Base-by-base conservation (phyloP, 2,888 invertebrate genomes). In the Lasius platythorax region DNA sequence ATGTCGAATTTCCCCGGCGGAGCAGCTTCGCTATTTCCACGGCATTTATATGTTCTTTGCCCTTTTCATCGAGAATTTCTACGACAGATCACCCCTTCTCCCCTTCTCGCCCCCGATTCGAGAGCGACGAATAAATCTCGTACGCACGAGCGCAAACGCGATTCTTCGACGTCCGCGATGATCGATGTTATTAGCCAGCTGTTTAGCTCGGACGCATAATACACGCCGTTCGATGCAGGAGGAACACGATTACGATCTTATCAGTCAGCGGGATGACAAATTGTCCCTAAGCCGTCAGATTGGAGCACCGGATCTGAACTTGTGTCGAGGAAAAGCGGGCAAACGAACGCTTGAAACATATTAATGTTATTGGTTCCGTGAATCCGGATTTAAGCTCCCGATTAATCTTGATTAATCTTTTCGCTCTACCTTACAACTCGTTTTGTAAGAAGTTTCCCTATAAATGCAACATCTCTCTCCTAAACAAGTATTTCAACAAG, bases 1-100 rank as follows among this genome's bases (percentile, higher is more conserved):
- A 93, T 91, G 83, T 93, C 93, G 87, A 92, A 89, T 88, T 50
- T 93, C 92, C 79, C 91, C 89, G 11, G 91, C 91, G 46, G 92
- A 87, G 18, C 92, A 90, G 76, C 79, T 89, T 83, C 84, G 91
- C 83, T 82, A 92, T 91, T 86, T 91, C 91, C 85, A 93, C 86
- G 66, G 87, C 88, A 78, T 93, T 88, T 73, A 93, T 73, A 93
- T 87, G 83, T 91, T 90, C 75, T 85, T 89, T 40, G 91, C 90
- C 64, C 78, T 85, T 79, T 89, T 91, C 53, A 86, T 88, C 30
- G 92, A 90, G 85, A 87, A 93, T 90, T 91, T 93, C 92, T 92
- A 91, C 68, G 93, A 93, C 68, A 89, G 90, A 87, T 23, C 23
- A 23, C 23, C 23, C 0, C 0, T 23, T 0, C 23, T 23, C 23